These are phyloP conservation scores for Drosophila rellima DNA, from an alignment of 2,888 invertebrate species.

Conservation along the genomic window DNA sequence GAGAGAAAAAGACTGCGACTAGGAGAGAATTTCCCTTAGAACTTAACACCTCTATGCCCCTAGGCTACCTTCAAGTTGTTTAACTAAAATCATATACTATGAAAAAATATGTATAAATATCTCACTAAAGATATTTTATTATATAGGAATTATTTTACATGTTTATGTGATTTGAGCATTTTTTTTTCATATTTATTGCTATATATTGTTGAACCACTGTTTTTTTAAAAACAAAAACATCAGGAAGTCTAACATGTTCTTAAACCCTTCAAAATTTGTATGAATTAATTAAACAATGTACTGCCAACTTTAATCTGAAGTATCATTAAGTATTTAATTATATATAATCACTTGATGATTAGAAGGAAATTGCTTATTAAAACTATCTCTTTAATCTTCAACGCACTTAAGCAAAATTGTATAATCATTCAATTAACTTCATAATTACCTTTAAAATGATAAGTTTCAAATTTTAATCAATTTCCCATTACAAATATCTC, in stretches of 20 bases:
- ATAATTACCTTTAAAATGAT: conserved; percentile 5
- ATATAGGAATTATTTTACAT: too few relatives aligned
- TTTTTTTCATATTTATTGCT: too few relatives aligned
- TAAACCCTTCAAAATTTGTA: too few relatives aligned
- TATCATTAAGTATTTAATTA: not conserved
- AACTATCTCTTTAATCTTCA: not conserved
- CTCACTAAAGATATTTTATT: too few relatives aligned
- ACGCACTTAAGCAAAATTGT: not conserved
- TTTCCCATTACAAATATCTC: not conserved
- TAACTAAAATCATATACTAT: too few relatives aligned
- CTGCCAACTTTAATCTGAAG: not conserved
- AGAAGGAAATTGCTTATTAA: not conserved
- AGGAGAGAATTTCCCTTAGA: conserved; percentile 11
- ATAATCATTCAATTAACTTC: not conserved
- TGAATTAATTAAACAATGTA: too few relatives aligned
- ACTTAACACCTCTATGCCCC: not conserved
- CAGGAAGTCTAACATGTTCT: too few relatives aligned
- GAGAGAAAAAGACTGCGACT: not conserved
- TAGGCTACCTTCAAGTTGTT: too few relatives aligned
- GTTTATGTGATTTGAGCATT: too few relatives aligned
- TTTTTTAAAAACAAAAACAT: too few relatives aligned
- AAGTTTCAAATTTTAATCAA: not conserved
- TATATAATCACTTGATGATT: not conserved
- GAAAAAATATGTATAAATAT: too few relatives aligned
- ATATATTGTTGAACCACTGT: too few relatives aligned